These are phyloP conservation scores for Accipiter virgatus DNA, from an alignment of 2,113 vertebrate species.

Conservation along the genomic window DNA sequence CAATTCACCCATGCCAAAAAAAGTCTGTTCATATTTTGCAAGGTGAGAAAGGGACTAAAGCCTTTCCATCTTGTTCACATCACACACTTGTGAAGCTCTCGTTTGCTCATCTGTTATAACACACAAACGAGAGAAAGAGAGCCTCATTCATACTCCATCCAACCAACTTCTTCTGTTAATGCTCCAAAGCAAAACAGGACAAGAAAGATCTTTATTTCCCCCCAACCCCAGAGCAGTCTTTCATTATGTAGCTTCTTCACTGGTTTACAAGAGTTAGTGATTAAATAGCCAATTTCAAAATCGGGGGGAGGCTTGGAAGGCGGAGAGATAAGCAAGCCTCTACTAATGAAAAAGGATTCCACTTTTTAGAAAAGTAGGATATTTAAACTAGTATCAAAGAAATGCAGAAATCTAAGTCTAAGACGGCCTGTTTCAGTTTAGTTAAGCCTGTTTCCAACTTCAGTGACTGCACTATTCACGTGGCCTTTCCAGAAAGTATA, in stretches of 20 bases:
- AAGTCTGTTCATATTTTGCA: not conserved
- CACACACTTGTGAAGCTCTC: not conserved
- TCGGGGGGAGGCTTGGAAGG: not conserved
- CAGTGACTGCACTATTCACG: not conserved
- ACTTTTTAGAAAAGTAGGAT: not conserved
- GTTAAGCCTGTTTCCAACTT: not conserved
- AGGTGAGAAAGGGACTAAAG: not conserved
- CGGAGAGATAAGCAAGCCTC: not conserved
- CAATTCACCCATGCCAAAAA: not conserved
- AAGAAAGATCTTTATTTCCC: not conserved
- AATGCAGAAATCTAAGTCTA: not conserved
- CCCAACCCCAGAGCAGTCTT: accelerated
- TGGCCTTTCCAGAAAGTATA: not conserved
- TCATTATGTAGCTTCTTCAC: not conserved
- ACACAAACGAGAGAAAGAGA: not conserved
- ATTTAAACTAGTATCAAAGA: not conserved
- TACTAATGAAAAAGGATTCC: not conserved
- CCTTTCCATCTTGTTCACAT: not conserved
- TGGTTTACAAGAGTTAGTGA: not conserved
- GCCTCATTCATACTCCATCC: not conserved
- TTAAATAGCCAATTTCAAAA: not conserved
- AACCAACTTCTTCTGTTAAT: not conserved
- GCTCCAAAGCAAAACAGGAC: not conserved
- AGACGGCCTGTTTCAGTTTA: not conserved
- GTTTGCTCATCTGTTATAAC: not conserved